Percentiles rank a stretch among this genome's conserved stretches.
phyloP scores from a whole-genome alignment of 2,888 invertebrate genomes.

The Chrysolina americana region DNA sequence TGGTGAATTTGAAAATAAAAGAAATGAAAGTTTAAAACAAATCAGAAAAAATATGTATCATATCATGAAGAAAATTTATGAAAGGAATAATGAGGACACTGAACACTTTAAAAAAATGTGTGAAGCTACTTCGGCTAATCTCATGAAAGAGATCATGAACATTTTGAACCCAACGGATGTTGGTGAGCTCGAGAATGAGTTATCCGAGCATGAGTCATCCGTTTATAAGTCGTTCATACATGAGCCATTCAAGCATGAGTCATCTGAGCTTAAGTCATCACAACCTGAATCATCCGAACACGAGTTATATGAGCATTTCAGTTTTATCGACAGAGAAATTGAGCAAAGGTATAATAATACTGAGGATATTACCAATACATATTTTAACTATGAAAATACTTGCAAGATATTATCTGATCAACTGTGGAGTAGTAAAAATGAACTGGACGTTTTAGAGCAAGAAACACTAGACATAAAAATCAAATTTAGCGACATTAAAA shows the following conservation, averaged over 20 bases:
- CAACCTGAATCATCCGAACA: background rate
- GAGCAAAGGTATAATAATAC: background rate
- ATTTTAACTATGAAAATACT: conserved; percentile 36
- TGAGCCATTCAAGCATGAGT: too few relatives aligned
- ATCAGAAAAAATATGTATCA: conserved; percentile 26
- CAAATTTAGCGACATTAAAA: conserved; percentile 31
- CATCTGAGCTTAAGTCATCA: background rate
- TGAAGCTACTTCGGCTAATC: conserved; percentile 24
- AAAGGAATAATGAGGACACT: background rate
- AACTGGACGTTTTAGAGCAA: conserved; percentile 35
- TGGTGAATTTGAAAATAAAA: conserved; percentile 28
- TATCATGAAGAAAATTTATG: conserved; percentile 34
- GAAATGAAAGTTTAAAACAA: conserved; percentile 1
- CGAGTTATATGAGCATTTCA: background rate
- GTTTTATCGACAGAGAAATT: background rate
- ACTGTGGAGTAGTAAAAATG: conserved; percentile 33
- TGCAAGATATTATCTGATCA: conserved; percentile 34
- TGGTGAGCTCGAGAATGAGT: conserved; percentile 1
- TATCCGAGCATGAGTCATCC: too few relatives aligned
- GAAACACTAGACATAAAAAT: conserved; percentile 33
- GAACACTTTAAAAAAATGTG: conserved; percentile 30
- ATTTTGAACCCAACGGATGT: conserved; percentile 9
- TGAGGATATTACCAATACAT: background rate
- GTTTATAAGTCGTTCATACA: too few relatives aligned
- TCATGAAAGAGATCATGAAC: conserved; percentile 30